A percentile compares a stretch with the other conserved stretches of the same genome.
These are phyloP conservation scores for Catostylus mosaicus DNA, from an alignment of 30 jellyfish, hydroid and myxozoan species.

Conservation along the genomic window DNA sequence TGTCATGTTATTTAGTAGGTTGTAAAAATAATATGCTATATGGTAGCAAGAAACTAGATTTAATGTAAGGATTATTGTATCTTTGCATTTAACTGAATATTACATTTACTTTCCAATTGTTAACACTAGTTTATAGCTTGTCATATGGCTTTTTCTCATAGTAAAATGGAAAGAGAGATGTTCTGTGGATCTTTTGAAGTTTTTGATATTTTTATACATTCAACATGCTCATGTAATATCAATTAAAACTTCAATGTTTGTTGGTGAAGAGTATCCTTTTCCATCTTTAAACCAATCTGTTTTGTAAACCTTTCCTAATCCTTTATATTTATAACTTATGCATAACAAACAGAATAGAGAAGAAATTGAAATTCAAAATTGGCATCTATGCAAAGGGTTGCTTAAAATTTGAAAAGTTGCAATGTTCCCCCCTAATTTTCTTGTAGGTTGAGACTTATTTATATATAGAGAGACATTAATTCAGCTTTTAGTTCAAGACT, in stretches of 20 bases:
- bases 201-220: conserved; percentile 75
- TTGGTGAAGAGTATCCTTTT: conserved; percentile 96
- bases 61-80: background rate
- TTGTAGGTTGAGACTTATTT: too few relatives aligned
- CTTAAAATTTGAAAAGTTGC: too few relatives aligned
- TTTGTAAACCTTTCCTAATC: too few relatives aligned
- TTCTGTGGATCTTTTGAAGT: conserved; percentile 78
- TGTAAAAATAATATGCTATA: background rate
- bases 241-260: conserved; percentile 77
- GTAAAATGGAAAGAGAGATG: conserved; percentile 78
- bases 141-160: conserved; percentile 32
- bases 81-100: background rate
- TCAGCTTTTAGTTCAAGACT: too few relatives aligned
- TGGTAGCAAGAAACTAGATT: background rate
- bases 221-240: conserved; percentile 93
- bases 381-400: too few relatives aligned
- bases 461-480: too few relatives aligned
- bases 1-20: too few relatives aligned
- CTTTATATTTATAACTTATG: too few relatives aligned
- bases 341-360: too few relatives aligned
- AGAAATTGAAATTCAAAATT: too few relatives aligned
- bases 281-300: too few relatives aligned
- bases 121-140: background rate
- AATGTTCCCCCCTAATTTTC: too few relatives aligned
- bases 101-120: background rate